Evolutionary conservation across 2,888 invertebrate species (phyloP).

Genomic region (Eupelmus urozonus): DNA sequence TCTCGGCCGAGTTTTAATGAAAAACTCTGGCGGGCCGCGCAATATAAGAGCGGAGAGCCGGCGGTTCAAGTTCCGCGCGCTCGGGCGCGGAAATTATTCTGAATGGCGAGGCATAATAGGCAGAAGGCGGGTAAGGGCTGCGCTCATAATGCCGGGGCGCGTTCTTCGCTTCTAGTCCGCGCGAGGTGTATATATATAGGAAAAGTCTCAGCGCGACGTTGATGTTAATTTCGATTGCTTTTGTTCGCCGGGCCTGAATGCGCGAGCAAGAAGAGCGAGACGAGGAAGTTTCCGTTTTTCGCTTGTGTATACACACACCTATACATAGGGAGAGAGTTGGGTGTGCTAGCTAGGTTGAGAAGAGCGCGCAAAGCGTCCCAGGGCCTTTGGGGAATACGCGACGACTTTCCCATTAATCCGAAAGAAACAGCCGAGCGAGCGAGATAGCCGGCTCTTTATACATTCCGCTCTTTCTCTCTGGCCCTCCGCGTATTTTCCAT

Average conservation of each 20-base stretch:
- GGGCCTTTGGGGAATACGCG: conserved; percentile 47
- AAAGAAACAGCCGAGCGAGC: conserved; percentile 40
- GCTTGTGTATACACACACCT: neutral
- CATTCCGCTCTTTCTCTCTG: conserved; percentile 10
- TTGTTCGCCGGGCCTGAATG: conserved; percentile 39
- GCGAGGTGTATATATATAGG: neutral
- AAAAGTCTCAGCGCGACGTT: neutral
- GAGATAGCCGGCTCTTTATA: conserved; percentile 3
- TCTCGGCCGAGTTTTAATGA: conserved; percentile 27
- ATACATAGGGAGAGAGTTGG: too few species aligned
- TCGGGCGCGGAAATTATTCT: conserved; percentile 42
- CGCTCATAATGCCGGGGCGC: conserved; percentile 16
- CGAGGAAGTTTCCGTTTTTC: conserved; percentile 31
- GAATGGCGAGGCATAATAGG: conserved; percentile 45
- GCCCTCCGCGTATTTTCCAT: conserved; percentile 48
- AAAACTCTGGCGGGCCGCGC: neutral
- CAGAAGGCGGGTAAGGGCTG: neutral
- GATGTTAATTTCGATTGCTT: conserved; percentile 58
- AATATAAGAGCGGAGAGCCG: neutral
- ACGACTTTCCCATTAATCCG: conserved; percentile 57
- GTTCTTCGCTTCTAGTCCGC: neutral
- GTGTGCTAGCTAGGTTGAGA: too few species aligned
- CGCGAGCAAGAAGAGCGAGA: conserved; percentile 13
- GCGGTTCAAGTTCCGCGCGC: conserved; percentile 15
- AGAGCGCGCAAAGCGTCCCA: neutral